These are phyloP conservation scores for Sebastes paucispinis DNA, from an alignment of 2,797 vertebrate genomes.

Conservation along the genomic window DNA sequence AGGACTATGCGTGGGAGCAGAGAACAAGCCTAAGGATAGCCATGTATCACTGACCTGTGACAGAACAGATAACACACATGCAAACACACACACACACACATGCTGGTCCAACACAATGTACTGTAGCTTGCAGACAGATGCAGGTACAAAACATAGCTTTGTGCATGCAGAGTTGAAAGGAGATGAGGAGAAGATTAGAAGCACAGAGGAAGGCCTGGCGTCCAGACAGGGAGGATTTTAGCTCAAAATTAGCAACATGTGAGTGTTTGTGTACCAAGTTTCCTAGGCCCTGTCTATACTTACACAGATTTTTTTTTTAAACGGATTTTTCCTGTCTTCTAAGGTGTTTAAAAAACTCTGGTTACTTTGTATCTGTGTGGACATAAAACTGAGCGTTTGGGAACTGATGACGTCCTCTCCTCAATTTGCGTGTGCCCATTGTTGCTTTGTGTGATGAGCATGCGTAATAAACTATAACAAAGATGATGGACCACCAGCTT, in stretches of 20 bases:
- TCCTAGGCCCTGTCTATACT: too few species aligned
- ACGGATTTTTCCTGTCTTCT: too few species aligned
- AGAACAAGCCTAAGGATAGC: slow-evolving; percentile 37
- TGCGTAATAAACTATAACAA: too few species aligned
- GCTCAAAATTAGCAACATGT: not conserved
- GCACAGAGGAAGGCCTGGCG: not conserved
- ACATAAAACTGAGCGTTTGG: too few species aligned
- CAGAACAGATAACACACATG: not conserved
- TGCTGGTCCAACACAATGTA: not conserved
- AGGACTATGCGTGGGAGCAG: not conserved
- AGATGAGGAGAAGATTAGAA: not conserved
- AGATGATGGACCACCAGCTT: too few species aligned
- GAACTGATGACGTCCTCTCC: too few species aligned
- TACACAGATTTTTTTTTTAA: too few species aligned
- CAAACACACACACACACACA: not conserved
- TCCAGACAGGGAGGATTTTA: not conserved
- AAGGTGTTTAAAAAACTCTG: too few species aligned
- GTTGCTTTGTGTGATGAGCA: too few species aligned
- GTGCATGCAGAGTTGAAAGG: not conserved
- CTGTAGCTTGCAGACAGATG: not conserved
- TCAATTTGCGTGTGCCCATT: too few species aligned
- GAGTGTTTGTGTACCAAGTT: not conserved
- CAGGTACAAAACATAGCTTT: not conserved
- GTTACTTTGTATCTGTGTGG: too few species aligned
- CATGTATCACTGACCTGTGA: slow-evolving; percentile 44